These are phyloP conservation scores for Aleiodes alternator DNA, from an alignment of 2,888 invertebrate species.

Conservation along the genomic window DNA sequence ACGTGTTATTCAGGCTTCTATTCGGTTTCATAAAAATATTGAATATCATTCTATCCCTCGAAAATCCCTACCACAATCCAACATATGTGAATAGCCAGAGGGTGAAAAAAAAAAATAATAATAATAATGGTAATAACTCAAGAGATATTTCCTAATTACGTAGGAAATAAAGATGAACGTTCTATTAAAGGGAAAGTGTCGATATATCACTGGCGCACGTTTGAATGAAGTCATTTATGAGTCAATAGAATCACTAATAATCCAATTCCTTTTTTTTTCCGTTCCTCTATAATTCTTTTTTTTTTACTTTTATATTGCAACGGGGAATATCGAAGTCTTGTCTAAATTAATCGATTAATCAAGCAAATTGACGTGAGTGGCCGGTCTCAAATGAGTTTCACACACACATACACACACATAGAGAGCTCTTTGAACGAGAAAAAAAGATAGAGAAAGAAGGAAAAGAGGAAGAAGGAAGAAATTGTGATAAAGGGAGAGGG, in stretches of 20 bases:
- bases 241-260: slow-evolving; percentile 35
- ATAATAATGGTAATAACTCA: background rate
- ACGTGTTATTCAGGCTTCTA: slow-evolving; percentile 6
- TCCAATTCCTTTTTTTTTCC: slow-evolving; percentile 35
- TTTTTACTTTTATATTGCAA: background rate
- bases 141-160: too few relatives aligned
- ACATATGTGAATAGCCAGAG: too few relatives aligned
- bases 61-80: too few relatives aligned
- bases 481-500: background rate
- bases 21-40: background rate
- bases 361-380: slow-evolving; percentile 52
- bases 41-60: background rate
- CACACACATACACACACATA: slow-evolving; percentile 1
- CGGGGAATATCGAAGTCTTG: slow-evolving; percentile 25
- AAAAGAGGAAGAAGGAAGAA: too few relatives aligned
- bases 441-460: background rate
- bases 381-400: slow-evolving; percentile 44
- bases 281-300: slow-evolving; percentile 12
- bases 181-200: background rate
- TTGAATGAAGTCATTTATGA: slow-evolving; percentile 17
- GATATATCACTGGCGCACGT: background rate
- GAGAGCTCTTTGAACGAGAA: background rate
- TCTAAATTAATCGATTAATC: slow-evolving; percentile 52
- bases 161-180: too few relatives aligned
- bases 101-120: too few relatives aligned